Base-by-base conservation (phyloP, 2,888 invertebrate genomes). In the Volucella zonaria region DNA sequence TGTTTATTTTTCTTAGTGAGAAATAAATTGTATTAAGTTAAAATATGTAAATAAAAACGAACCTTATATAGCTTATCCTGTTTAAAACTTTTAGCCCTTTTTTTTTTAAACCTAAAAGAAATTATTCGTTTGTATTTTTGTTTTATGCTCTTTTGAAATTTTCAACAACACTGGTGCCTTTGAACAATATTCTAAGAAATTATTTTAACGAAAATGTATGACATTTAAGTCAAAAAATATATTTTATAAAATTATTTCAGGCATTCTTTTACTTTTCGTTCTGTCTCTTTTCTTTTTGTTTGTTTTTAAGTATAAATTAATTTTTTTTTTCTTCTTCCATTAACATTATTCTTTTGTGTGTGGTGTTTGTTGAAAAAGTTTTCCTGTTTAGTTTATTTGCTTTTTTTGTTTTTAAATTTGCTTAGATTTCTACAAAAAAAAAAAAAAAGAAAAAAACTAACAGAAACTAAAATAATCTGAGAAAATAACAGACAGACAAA, bases 311-410 rank as follows among this genome's bases (percentile, higher is more conserved):
- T 49, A 56, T 70, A 66, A 81, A 67, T 61, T 82, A 45, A 62
- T 31, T 62, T 62, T 14, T 62, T 71, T 62, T n/a, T 45, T 31
- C 6, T 31, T 31, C 31, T 31, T 38, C 42, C 31, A 42, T 38
- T 56, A 40, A 61, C 15, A 31, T 43, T 76, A 54, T 54, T 38
- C 45, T 68, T 40, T 56, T 64, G 64, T 70, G 59, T 71, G 70
- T 54, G 56, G 54, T 40, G 68, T 77, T 47, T 70, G 67, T 64
- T 64, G 56, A 64, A 70, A 61, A 49, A 47, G 14, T 58, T 64
- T 64, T 78, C 70, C 54, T 62, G 56, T 78, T 78, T 70, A 78
- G 78, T 64, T 78, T 78, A 78, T 78, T 78, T 78, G 78, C 64
- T 77, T 76, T 59, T 54, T 47, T 64, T 52, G 18, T 47, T 52